Conservation (phyloP, 92 coral and sea anemone genomes). For the Blastomussa wellsi region DNA sequence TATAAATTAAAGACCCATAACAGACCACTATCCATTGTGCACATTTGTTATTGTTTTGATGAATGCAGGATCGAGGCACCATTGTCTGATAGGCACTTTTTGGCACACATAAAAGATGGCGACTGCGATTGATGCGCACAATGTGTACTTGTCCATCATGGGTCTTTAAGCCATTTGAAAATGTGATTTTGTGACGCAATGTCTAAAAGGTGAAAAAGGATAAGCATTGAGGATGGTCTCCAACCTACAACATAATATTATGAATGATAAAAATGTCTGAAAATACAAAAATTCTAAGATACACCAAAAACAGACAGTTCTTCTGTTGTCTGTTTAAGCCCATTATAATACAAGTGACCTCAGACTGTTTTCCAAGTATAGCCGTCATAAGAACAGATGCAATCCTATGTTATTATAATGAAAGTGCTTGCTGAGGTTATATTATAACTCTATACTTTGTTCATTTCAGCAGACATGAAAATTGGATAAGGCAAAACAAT, state of each 20-base stretch:
- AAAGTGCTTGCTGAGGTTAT: no score
- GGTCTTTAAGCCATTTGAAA: neutral
- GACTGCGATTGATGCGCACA: no score
- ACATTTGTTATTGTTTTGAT: no score
- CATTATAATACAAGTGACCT: neutral
- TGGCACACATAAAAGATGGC: no score
- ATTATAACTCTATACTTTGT: no score
- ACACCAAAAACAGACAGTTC: neutral
- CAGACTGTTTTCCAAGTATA: neutral
- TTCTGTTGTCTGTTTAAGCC: neutral
- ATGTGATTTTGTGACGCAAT: neutral
- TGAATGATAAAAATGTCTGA: slow-evolving; percentile 22
- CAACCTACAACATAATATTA: neutral
- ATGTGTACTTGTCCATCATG: no score
- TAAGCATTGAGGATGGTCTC: neutral
- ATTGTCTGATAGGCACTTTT: no score
- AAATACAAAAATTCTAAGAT: slow-evolving; percentile 10
- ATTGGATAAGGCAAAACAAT: neutral
- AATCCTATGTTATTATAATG: no score
- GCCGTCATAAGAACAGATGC: neutral
- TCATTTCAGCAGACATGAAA: no score
- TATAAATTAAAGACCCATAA: no score
- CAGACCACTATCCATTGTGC: no score
- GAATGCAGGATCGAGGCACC: no score
- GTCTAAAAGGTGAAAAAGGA: neutral